Evolutionary conservation across 2,797 vertebrate genomes (phyloP).

Genomic region (Pelochelys cantorii): DNA sequence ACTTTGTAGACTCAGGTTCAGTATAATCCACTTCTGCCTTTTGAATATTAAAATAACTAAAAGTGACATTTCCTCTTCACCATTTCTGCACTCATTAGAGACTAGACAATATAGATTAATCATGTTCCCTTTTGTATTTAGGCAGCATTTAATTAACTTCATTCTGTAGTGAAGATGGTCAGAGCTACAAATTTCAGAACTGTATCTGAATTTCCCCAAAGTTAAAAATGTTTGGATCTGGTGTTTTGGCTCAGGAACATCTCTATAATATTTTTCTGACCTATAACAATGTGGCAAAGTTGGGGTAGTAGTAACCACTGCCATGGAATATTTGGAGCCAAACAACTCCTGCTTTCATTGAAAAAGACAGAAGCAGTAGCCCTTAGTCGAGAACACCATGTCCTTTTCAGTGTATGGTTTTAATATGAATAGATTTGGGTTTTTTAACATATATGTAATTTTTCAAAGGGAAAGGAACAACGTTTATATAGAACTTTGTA

Average conservation of each 20-base stretch:
- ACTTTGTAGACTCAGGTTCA: neutral
- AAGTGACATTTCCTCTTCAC: neutral
- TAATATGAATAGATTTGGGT: neutral
- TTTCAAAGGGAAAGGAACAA: constrained; percentile 81
- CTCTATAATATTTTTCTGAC: neutral
- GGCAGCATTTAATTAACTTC: neutral
- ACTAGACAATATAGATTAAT: neutral
- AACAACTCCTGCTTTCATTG: neutral
- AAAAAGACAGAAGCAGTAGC: rapidly evolving
- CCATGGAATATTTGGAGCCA: rapidly evolving
- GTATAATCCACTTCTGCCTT: neutral
- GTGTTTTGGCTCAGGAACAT: neutral
- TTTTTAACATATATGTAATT: constrained; percentile 3
- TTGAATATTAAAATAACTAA: neutral
- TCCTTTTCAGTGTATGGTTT: neutral
- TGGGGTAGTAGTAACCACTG: neutral
- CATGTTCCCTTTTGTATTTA: neutral
- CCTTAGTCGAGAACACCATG: neutral
- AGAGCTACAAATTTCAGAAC: neutral
- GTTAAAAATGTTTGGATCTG: neutral
- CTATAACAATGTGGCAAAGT: neutral
- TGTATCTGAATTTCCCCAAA: neutral
- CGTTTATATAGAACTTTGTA: constrained; percentile 83
- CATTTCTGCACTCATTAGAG: neutral
- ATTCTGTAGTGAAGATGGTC: rapidly evolving